Percentiles rank a stretch among this genome's conserved stretches.
phyloP scores from a whole-genome alignment of 2,888 invertebrate species.

The Criorhina ranunculi region DNA sequence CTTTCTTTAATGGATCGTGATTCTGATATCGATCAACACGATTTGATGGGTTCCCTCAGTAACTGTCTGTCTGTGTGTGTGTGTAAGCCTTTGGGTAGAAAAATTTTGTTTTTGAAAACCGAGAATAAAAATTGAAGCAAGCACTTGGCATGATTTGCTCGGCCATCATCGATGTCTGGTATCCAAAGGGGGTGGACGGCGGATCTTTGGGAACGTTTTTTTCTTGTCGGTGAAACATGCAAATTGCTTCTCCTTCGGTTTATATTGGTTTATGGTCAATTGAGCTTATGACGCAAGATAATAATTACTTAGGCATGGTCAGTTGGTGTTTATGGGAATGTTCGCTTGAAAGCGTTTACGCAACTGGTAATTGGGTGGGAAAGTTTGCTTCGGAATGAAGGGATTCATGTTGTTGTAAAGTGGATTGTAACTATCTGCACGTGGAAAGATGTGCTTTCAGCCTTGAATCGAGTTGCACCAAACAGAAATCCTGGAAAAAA shows the following conservation, averaged over 20 bases:
- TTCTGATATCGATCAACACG: conserved; percentile 77
- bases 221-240: conserved; percentile 36
- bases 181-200: not conserved
- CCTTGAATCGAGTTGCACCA: no score
- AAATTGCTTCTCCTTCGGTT: conserved; percentile 29
- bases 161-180: conserved; percentile 49
- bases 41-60: conserved; percentile 62
- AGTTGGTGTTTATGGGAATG: conserved; percentile 66
- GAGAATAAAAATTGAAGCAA: conserved; percentile 32
- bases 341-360: conserved; percentile 30
- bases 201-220: conserved; percentile 22
- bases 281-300: conserved; percentile 71
- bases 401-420: no score
- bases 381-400: not conserved
- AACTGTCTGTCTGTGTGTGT: not conserved
- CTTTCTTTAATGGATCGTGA: conserved; percentile 75
- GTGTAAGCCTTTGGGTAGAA: conserved; percentile 58
- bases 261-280: conserved; percentile 67
- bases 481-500: no score
- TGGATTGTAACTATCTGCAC: no score
- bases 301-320: conserved; percentile 50
- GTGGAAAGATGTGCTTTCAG: no score
- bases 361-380: conserved; percentile 63
- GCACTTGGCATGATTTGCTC: conserved; percentile 70
- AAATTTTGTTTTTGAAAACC: conserved; percentile 42